Base-by-base conservation (phyloP, 2,888 invertebrate genomes). In the Norana najaformis region DNA sequence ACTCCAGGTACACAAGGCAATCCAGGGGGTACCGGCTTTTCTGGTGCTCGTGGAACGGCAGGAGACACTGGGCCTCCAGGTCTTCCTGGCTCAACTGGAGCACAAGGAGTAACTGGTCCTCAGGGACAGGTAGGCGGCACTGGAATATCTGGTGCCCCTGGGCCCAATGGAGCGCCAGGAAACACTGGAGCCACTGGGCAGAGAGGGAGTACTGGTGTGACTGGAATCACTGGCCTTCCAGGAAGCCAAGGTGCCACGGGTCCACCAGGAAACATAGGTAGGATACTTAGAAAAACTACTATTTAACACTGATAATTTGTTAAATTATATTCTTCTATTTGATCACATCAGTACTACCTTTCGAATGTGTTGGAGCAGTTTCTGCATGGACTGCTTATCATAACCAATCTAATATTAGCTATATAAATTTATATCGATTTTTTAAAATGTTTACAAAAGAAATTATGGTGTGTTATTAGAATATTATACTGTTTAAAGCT, bases 211-310 rank as follows among this genome's bases (percentile, higher is more conserved):
- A 36, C 85, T 37, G 85, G 85, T 85, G 39, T 47, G 23, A 35
- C 39, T 35, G 90, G 90, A 88, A 83, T 38, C 30, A 23, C 20
- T n/a, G 91, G 91, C 18, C 18, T 47, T 18, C n/a, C 88, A 18
- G 91, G 91, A 89, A 37, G 47, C 20, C 37, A 89, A 85, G 91
- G 91, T 20, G 89, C 82, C 37, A 41, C 69, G 37, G 91, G 91
- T 69, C 38, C 89, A 85, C 18, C 89, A 88, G 90, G 90, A 36
- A 36, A 39, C 37, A 83, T 82, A 8, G 91, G 91, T 83, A 36
- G 37, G 85, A 13, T 69, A 6, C 69, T n/a, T 30, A 3, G 53
- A n/a, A n/a, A 69, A 69, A n/a, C n/a, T 11, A 69, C 23, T 47
- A 6, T 47, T 47, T 23, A 23, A 11, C 23, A 23, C 1, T 47